Conservation (phyloP, 2,113 vertebrate genomes). For the Anguilla rostrata region DNA sequence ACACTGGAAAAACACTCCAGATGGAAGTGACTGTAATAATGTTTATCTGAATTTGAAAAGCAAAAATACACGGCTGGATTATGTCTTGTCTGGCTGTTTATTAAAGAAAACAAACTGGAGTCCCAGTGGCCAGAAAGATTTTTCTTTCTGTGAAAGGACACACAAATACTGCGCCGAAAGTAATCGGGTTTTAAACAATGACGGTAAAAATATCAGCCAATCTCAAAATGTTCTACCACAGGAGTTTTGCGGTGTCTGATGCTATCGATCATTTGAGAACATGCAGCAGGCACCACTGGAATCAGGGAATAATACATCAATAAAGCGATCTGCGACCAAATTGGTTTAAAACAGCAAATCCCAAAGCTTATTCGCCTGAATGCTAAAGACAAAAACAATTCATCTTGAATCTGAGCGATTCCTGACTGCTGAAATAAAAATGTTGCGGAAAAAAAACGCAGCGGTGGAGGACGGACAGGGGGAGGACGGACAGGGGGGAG, state of each 20-base stretch:
- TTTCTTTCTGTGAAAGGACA: constrained; percentile 3
- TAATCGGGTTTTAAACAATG: constrained; percentile 8
- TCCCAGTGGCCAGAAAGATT: neutral
- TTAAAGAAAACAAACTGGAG: constrained; percentile 37
- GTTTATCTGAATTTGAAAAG: constrained; percentile 30
- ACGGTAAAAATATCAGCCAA: neutral
- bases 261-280: constrained; percentile 10
- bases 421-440: constrained; percentile 30
- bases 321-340: constrained; percentile 32
- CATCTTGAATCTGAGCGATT: constrained; percentile 22
- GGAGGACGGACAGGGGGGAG: neutral
- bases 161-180: constrained; percentile 21
- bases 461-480: neutral
- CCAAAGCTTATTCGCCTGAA: constrained; percentile 29
- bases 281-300: neutral
- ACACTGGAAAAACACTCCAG: neutral
- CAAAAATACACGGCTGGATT: constrained; percentile 21
- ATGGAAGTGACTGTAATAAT: neutral
- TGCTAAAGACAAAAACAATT: constrained; percentile 27
- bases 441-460: neutral
- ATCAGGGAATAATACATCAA: constrained; percentile 24
- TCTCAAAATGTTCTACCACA: neutral
- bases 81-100: constrained; percentile 27
- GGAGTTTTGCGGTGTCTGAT: constrained; percentile 1
- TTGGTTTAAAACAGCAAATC: constrained; percentile 12